A percentile compares a stretch with the other conserved stretches of the same genome.
phyloP scores from a whole-genome alignment of 1,140 invertebrate genomes.

The Nymphalis io region DNA sequence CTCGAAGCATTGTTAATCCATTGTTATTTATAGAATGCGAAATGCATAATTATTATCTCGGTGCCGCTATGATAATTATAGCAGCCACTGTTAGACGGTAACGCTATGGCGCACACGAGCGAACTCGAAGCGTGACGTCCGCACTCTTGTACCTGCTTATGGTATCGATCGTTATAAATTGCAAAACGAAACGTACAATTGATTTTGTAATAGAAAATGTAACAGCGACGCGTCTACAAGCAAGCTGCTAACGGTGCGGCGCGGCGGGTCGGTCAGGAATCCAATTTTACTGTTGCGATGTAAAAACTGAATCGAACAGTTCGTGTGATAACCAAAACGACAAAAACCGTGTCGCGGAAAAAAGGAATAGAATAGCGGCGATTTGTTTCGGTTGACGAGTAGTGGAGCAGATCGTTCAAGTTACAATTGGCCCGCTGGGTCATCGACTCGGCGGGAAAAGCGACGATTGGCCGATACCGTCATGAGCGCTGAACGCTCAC shows the following conservation, averaged over 20 bases:
- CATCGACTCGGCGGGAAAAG: constrained; percentile 56
- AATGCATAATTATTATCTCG: constrained; percentile 63
- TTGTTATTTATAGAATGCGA: constrained; percentile 68
- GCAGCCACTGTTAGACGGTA: constrained; percentile 43
- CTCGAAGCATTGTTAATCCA: constrained; percentile 64
- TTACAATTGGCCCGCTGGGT: constrained; percentile 58
- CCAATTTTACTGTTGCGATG: constrained; percentile 48
- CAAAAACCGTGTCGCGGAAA: constrained; percentile 59
- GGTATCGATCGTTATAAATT: constrained; percentile 15
- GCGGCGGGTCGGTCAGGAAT: constrained; percentile 42
- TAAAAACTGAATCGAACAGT: constrained; percentile 47
- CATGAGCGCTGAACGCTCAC: not conserved
- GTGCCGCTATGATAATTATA: constrained; percentile 57
- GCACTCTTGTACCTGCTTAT: not conserved
- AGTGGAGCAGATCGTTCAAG: constrained; percentile 53
- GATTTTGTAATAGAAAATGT: constrained; percentile 15
- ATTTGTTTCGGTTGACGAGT: constrained; percentile 67
- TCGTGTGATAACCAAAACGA: constrained; percentile 51
- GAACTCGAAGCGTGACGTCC: constrained; percentile 41
- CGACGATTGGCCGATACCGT: constrained; percentile 32
- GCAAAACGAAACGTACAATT: constrained; percentile 14
- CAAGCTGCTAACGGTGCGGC: constrained; percentile 26
- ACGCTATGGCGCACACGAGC: constrained; percentile 43
- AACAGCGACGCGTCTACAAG: constrained; percentile 16
- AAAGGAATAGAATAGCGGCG: constrained; percentile 52